Percentiles rank a stretch among this genome's conserved stretches.
Conservation (phyloP, 2,888 invertebrate genomes). For the Cataglyphis cursor region DNA sequence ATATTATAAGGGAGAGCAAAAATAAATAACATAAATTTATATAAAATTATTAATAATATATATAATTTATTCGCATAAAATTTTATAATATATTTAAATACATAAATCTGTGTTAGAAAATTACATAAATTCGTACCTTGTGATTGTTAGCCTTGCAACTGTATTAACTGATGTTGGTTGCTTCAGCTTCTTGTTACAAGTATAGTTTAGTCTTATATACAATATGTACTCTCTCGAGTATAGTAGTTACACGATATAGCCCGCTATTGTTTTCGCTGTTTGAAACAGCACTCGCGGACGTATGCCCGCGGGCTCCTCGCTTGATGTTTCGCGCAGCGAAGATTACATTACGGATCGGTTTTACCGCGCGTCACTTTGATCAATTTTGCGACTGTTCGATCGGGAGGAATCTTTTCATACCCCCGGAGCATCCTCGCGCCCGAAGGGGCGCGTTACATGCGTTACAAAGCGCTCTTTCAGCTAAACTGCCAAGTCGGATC, state of each 20-base stretch:
- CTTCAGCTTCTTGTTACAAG: not conserved
- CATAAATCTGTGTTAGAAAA: not conserved
- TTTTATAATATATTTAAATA: not conserved
- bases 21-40: not conserved
- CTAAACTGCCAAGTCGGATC: not conserved
- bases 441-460: slow-evolving; percentile 11
- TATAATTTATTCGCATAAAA: not conserved
- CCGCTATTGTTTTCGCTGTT: slow-evolving; percentile 14
- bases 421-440: not conserved
- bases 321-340: slow-evolving; percentile 39
- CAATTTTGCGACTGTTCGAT: slow-evolving; percentile 33
- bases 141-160: not conserved
- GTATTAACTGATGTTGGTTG: not conserved
- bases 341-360: slow-evolving; percentile 36
- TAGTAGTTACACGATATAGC: not conserved
- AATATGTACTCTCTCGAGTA: not conserved
- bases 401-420: slow-evolving; percentile 39
- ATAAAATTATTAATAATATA: not conserved
- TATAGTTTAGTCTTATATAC: not conserved
- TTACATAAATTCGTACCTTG: not conserved
- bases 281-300: not conserved
- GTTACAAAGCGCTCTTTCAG: slow-evolving; percentile 19
- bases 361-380: slow-evolving; percentile 41
- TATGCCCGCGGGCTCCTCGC: not conserved
- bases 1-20: not conserved